These are phyloP conservation scores for Panopea generosa DNA, from an alignment of 2,888 invertebrate species.

Conservation along the genomic window DNA sequence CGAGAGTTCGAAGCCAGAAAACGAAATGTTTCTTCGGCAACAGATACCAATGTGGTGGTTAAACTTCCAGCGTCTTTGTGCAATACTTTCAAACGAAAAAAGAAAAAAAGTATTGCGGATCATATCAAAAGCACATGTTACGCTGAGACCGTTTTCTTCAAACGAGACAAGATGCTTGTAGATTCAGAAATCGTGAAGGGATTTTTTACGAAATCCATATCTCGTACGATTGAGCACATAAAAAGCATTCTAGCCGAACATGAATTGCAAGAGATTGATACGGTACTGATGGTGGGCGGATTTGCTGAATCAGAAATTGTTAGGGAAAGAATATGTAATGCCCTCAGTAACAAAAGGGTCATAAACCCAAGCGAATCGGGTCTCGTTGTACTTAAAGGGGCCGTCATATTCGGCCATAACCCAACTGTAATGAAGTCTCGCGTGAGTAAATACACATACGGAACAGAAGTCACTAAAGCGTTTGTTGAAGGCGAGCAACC, in stretches of 20 bases:
- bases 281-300: conserved; percentile 56
- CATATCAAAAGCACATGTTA: conserved; percentile 19
- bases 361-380: conserved; percentile 55
- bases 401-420: conserved; percentile 44
- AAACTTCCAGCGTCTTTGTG: conserved; percentile 32
- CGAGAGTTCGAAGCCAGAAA: conserved; percentile 55
- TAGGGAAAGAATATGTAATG: conserved; percentile 22
- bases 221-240: conserved; percentile 35
- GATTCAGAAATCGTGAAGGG: conserved; percentile 28
- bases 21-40: conserved; percentile 21
- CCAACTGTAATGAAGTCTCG: conserved; percentile 31
- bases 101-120: conserved; percentile 11
- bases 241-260: conserved; percentile 23
- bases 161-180: conserved; percentile 32
- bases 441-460: conserved; percentile 43
- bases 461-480: conserved; percentile 13
- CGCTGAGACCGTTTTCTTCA: conserved; percentile 17
- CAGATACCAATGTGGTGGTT: conserved; percentile 29
- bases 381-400: conserved; percentile 51
- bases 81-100: conserved; percentile 17
- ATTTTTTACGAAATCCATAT: conserved; percentile 25
- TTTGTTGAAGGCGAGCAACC: conserved; percentile 33
- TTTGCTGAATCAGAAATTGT: conserved; percentile 54
- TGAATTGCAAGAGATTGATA: conserved; percentile 24
- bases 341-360: conserved; percentile 27